A percentile compares a stretch with the other conserved stretches of the same genome.
phyloP scores from a whole-genome alignment of 2,888 invertebrate genomes.

The Stenurella melanura region DNA sequence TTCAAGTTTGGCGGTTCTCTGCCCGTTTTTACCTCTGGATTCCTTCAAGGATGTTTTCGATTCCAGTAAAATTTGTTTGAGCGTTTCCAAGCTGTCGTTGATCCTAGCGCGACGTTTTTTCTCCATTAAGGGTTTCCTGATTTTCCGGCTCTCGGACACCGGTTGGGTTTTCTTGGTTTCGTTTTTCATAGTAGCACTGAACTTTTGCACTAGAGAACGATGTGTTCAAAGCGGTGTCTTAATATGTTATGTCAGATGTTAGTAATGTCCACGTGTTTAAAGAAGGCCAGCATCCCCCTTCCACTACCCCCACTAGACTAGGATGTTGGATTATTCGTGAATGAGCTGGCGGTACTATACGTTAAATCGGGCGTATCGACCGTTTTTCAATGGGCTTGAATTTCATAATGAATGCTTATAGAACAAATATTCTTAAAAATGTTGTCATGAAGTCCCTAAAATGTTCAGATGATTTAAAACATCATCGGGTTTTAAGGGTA shows the following conservation, averaged over 20 bases:
- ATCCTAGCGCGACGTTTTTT: constrained; percentile 75
- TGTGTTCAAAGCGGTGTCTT: constrained; percentile 12
- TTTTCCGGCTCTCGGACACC: constrained; percentile 70
- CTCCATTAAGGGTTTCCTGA: constrained; percentile 76
- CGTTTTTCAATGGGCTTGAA: not conserved
- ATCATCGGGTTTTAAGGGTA: no score
- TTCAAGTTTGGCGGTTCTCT: constrained; percentile 77
- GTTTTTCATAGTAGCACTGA: constrained; percentile 58
- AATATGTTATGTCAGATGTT: constrained; percentile 40
- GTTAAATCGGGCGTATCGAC: constrained; percentile 31
- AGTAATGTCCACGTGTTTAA: constrained; percentile 44
- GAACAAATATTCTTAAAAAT: no score
- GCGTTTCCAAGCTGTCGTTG: constrained; percentile 75
- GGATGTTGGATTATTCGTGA: constrained; percentile 21
- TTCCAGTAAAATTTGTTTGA: constrained; percentile 74
- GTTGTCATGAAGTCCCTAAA: no score
- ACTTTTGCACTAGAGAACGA: constrained; percentile 9
- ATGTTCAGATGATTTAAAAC: no score
- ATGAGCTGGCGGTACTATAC: constrained; percentile 16
- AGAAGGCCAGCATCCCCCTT: constrained; percentile 7
- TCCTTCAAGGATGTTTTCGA: constrained; percentile 69
- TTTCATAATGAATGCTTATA: no score
- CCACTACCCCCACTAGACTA: constrained; percentile 16
- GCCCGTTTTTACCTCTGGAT: constrained; percentile 64
- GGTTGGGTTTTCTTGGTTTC: constrained; percentile 56